Base-by-base conservation (phyloP, 2,888 invertebrate genomes). In the Pristionchus exspectatus region DNA sequence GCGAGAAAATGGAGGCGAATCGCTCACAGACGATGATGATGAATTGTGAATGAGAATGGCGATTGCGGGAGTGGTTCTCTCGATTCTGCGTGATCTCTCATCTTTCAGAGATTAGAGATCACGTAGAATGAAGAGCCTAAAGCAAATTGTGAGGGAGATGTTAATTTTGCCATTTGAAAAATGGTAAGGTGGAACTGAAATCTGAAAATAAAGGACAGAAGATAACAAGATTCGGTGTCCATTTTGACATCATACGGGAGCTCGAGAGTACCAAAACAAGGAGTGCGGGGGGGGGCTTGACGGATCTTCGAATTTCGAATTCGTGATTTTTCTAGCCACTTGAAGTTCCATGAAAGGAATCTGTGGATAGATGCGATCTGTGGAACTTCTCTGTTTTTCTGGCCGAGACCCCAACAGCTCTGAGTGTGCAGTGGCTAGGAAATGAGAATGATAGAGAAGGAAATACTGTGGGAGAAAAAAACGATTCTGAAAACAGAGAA, bases 141-240 rank as follows among this genome's bases (percentile, higher is more conserved):
- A 2, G 9, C 54, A 5, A 38, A 50, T 50, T 50, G 44, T 9
- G 44, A 50, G 10, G 44, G 44, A 38, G 44, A 50, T 44, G 9
- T 12, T 50, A 3, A 3, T 10, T 50, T 50, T 50, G 44, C 44
- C 9, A 44, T 12, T 50, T 9, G 12, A 50, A 50, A 56, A 56
- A 56, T 18, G 21, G 18, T 21, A 56, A 21, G 21, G 63, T 10
- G n/a, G 24, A 63, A n/a, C 2, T 56, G 56, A n/a, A 50, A 50
- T 50, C 44, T 44, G 44, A 5, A 5, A 63, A 24, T 4, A 21
- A 63, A 24, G 24, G 7, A 21, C 7, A n/a, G 63, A n/a, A 63
- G n/a, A 63, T 63, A 63, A 63, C 63, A 63, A n/a, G 24, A 63
- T 63, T 63, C 63, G 63, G 24, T 63, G n/a, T 63, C 63, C 63